A percentile compares a stretch with the other conserved stretches of the same genome.
phyloP scores from a whole-genome alignment of 2,797 vertebrate genomes.

The Rhinatrema bivittatum region DNA sequence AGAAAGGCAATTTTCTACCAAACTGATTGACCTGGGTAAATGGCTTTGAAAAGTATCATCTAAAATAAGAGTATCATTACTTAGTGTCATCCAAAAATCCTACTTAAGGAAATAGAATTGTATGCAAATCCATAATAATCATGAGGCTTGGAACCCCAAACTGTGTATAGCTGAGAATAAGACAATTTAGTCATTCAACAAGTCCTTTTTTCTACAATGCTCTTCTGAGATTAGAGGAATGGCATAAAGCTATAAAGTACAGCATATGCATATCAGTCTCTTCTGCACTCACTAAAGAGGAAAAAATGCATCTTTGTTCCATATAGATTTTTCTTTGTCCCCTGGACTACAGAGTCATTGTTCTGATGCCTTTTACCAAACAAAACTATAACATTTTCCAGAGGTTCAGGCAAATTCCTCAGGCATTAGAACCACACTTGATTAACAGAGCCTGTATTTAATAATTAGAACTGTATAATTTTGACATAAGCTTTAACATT shows the following conservation, averaged over 20 bases:
- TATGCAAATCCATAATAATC: constrained; percentile 51
- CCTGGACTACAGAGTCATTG: constrained; percentile 33
- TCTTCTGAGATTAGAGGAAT: constrained; percentile 49
- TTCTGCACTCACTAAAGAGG: constrained; percentile 24
- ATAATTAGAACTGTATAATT: no score
- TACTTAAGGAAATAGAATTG: constrained; percentile 44
- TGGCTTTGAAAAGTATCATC: no score
- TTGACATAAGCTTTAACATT: no score
- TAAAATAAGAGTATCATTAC: constrained; percentile 56
- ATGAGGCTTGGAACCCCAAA: constrained; percentile 36
- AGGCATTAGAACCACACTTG: constrained; percentile 26
- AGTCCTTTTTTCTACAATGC: constrained; percentile 36
- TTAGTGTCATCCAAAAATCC: constrained; percentile 45
- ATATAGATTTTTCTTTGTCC: constrained; percentile 21
- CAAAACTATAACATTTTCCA: constrained; percentile 51
- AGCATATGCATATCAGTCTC: constrained; percentile 33
- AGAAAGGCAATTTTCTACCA: no score
- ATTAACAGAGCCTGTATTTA: no score
- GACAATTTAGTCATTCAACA: constrained; percentile 47
- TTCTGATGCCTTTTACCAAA: constrained; percentile 35
- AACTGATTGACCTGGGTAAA: no score
- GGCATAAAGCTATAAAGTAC: constrained; percentile 35
- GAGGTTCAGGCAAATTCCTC: constrained; percentile 42
- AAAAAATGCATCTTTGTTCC: constrained; percentile 47
- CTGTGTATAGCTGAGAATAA: constrained; percentile 47